Evolutionary conservation across 2,888 invertebrate species (phyloP).

Genomic region (Dioctria linearis): DNA sequence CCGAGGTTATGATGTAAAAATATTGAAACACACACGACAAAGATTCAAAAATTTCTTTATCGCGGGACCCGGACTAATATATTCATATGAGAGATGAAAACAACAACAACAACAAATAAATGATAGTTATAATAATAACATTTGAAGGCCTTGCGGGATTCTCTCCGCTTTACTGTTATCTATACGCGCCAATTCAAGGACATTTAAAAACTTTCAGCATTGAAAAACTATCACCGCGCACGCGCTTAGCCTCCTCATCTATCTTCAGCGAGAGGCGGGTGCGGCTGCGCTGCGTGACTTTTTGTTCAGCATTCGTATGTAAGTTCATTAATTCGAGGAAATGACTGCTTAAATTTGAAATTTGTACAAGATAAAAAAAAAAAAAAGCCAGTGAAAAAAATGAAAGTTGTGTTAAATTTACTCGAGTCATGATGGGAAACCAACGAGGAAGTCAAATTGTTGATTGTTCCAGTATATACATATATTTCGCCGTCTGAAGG

Average conservation of each 20-base stretch:
- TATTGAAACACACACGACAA: not conserved
- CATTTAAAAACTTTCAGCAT: constrained; percentile 10
- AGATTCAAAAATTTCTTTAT: constrained; percentile 13
- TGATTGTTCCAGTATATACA: not conserved
- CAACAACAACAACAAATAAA: not conserved
- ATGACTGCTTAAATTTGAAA: constrained; percentile 19
- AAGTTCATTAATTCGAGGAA: constrained; percentile 46
- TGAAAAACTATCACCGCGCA: constrained; percentile 34
- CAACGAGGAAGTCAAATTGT: constrained; percentile 7
- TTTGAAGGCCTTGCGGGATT: constrained; percentile 10
- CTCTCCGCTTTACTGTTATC: constrained; percentile 18
- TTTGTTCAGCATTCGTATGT: too few species aligned
- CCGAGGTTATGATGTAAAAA: constrained; percentile 10
- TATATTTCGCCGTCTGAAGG: not conserved
- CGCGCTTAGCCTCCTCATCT: not conserved
- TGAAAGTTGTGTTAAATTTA: constrained; percentile 1
- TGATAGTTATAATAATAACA: not conserved
- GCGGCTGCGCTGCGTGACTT: too few species aligned
- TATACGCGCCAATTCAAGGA: constrained; percentile 34
- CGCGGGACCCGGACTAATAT: not conserved
- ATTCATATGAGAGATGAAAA: constrained; percentile 6
- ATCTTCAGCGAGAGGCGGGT: not conserved
- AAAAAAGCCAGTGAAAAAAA: not conserved
- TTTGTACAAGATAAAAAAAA: not conserved
- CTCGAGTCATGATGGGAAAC: constrained; percentile 3